Evolutionary conservation across 2,888 invertebrate genomes (phyloP).

Genomic region (Hoplodrina ambigua): DNA sequence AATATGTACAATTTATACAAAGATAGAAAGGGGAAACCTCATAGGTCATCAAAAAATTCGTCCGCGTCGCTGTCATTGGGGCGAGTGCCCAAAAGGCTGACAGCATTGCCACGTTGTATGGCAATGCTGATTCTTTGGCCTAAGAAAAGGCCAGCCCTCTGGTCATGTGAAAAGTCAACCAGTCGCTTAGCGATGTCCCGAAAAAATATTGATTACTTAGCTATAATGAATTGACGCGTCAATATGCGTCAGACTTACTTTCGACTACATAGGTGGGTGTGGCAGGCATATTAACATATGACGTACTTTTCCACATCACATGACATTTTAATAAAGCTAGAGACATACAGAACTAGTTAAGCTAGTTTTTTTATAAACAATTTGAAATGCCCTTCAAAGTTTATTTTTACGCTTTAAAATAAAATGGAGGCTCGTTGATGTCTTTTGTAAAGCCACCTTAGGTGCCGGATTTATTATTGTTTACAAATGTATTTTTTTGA

Average conservation of each 20-base stretch:
- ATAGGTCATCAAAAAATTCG: too few species aligned
- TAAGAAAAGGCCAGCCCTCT: too few species aligned
- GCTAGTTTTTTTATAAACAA: constrained; percentile 2
- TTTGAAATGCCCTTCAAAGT: constrained; percentile 29
- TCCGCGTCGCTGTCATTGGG: too few species aligned
- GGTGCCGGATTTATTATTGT: neutral
- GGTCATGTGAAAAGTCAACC: too few species aligned
- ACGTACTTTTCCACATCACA: constrained; percentile 36
- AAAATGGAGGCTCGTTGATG: constrained; percentile 64
- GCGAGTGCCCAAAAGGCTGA: too few species aligned
- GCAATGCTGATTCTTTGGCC: too few species aligned
- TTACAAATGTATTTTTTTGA: neutral
- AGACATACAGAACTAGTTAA: constrained; percentile 34
- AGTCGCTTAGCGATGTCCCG: too few species aligned
- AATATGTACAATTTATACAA: too few species aligned
- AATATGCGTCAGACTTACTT: constrained; percentile 32
- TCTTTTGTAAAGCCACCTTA: constrained; percentile 64
- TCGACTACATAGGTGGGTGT: constrained; percentile 36
- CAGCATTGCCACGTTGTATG: too few species aligned
- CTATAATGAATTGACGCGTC: constrained; percentile 3
- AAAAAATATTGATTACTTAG: constrained; percentile 1
- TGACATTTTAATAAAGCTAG: constrained; percentile 23
- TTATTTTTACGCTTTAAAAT: constrained; percentile 15
- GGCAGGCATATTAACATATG: constrained; percentile 29
- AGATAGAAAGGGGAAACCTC: too few species aligned